Conservation (phyloP, 2,113 vertebrate genomes). For the Onychostoma macrolepis region DNA sequence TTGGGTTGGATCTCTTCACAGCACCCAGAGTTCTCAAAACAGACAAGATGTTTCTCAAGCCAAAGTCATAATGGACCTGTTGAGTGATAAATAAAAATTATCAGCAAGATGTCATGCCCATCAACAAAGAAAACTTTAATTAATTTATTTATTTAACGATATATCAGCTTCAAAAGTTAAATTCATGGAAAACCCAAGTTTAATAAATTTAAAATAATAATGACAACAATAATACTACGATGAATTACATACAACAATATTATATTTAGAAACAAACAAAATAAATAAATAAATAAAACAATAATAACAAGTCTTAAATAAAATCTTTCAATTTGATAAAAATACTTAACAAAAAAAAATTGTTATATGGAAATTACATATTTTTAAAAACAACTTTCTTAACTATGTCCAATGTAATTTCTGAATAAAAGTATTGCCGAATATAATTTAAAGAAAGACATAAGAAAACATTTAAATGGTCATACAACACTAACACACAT, state of each 20-base stretch:
- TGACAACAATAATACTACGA: background rate
- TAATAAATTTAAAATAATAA: background rate
- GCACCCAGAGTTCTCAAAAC: constrained; percentile 79
- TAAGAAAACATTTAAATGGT: background rate
- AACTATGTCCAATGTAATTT: background rate
- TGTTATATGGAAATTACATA: no score
- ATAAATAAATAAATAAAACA: background rate
- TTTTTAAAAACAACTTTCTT: no score
- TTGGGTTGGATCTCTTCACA: constrained; percentile 77
- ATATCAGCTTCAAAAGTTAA: background rate
- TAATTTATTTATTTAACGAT: background rate
- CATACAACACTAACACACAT: background rate
- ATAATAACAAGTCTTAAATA: background rate
- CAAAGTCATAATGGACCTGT: constrained; percentile 81
- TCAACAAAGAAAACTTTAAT: background rate
- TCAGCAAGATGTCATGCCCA: background rate
- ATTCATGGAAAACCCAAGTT: background rate
- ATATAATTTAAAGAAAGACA: background rate
- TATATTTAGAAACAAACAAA: background rate
- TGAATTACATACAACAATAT: background rate
- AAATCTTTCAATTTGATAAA: background rate
- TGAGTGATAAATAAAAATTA: background rate
- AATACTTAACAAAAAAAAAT: no score
- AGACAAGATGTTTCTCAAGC: constrained; percentile 79
- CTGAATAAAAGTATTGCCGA: background rate